Evolutionary conservation across 2,113 vertebrate species (phyloP).

Genomic region (Cyanoramphus novaezelandiae): DNA sequence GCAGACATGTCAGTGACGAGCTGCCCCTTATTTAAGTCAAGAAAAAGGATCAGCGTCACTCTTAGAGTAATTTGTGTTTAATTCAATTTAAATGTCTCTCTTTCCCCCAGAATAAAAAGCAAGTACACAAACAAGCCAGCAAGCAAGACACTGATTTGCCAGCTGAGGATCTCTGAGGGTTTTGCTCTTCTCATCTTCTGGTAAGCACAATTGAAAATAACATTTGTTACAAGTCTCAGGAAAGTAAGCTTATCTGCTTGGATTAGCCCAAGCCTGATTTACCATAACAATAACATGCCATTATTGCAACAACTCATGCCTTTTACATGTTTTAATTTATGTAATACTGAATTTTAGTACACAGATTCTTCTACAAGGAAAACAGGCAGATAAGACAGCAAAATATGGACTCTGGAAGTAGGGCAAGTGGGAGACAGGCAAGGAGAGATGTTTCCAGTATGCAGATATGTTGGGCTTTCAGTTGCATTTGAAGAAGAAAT

Average conservation of each 20-base stretch:
- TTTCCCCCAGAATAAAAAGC: neutral
- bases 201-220: neutral
- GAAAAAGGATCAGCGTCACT: neutral
- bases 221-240: neutral
- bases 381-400: neutral
- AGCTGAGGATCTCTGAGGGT: neutral
- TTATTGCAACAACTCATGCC: neutral
- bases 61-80: neutral
- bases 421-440: neutral
- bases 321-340: neutral
- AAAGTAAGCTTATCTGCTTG: neutral
- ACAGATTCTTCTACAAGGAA: neutral
- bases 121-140: neutral
- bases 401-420: neutral
- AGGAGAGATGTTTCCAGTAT: neutral
- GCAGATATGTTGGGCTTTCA: neutral
- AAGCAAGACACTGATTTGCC: neutral
- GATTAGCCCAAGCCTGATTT: neutral
- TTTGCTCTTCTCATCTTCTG: neutral
- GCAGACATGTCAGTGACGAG: neutral
- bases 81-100: neutral
- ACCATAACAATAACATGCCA: neutral
- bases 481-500: neutral
- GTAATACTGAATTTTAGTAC: neutral
- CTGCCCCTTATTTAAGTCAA: neutral